Evolutionary conservation across 2,888 invertebrate species (phyloP), one percentile per base, ranked within the genome.

Genomic region (Athalia rosae): DNA sequence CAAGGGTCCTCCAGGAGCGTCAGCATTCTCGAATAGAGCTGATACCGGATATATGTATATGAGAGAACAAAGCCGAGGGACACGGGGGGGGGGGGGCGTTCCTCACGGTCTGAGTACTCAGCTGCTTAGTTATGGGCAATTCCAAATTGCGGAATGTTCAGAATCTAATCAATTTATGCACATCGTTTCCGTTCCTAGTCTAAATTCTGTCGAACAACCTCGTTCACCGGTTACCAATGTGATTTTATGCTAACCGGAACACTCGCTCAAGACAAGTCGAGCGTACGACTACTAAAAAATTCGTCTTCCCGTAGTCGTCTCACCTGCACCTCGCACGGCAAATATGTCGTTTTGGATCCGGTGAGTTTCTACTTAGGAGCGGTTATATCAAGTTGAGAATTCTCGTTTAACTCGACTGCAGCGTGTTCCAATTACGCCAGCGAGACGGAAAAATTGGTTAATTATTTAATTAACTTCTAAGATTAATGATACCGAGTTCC

Each of bases 391-490:
- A 47, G 64, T 11, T 13, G 9, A 47, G 13, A 47, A 64, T 45
- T 64, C 8, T 13, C 47, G 64, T 64, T 13, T 15, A 64, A 64
- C 45, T 64, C 47, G 64, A 47, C 47, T n/a, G 45, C 45, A 45
- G n/a, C 64, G 13, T 64, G 64, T 64, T 64, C 7, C 47, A 47
- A 47, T 64, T 64, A 64, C 64, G 45, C 13, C 8, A 47, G 47
- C 62, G 43, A 11, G 28, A 11, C 13, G 64, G 47, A n/a, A 64
- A 64, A 47, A 64, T 64, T 64, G 64, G 45, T 47, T 47, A 64
- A 64, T 64, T 64, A 64, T 64, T 64, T 47, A 45, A 64, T 64
- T 64, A 64, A 64, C 64, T 64, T 64, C 45, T 47, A 47, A 64
- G 64, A 64, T 64, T 64, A 64, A 64, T 64, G 64, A 47, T 47